These are phyloP conservation scores for Labeo calbasu DNA, from an alignment of 2,797 vertebrate species.

Conservation along the genomic window DNA sequence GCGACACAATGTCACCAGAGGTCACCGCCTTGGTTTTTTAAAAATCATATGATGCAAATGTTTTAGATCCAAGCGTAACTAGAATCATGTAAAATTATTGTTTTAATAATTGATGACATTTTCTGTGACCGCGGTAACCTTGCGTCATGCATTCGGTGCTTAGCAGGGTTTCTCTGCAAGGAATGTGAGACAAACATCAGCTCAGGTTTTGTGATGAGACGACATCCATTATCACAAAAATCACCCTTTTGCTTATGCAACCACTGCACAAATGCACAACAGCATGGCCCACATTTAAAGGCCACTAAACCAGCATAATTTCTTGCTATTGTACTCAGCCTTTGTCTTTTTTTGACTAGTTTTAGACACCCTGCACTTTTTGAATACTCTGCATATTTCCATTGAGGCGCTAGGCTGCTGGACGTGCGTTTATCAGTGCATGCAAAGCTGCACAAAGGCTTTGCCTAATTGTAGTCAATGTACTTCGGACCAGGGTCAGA, in stretches of 20 bases:
- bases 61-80: not conserved
- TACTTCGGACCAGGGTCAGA: not conserved
- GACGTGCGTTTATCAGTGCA: not conserved
- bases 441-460: conserved; percentile 13
- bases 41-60: not conserved
- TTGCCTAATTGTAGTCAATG: not conserved
- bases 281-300: conserved; percentile 38
- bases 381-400: conserved; percentile 18
- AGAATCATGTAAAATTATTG: not conserved
- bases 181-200: conserved; percentile 28
- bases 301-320: conserved; percentile 17
- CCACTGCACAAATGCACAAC: conserved; percentile 26
- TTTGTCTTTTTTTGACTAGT: conserved; percentile 20
- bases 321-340: conserved; percentile 17
- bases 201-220: conserved; percentile 14
- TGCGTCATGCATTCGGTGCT: not conserved
- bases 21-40: not conserved
- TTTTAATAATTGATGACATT: not conserved
- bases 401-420: not conserved
- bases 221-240: conserved; percentile 43
- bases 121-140: not conserved
- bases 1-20: not conserved
- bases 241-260: conserved; percentile 53
- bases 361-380: conserved; percentile 20
- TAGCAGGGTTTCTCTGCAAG: conserved; percentile 11